Base-by-base conservation (phyloP, 1,140 invertebrate genomes). In the Hyposmocoma kahamanoa region DNA sequence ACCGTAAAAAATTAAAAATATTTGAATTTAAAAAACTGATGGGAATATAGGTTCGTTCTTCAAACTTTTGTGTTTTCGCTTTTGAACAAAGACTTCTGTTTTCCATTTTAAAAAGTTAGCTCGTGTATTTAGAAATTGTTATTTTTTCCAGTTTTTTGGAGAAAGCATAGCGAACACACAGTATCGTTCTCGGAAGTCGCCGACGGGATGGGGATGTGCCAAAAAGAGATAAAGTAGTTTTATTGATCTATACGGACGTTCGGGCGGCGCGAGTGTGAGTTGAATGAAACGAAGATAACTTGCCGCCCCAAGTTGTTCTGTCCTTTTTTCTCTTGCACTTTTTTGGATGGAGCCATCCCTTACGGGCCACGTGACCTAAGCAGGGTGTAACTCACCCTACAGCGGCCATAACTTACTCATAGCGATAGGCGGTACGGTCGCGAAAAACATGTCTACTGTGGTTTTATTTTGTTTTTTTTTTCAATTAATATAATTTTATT, bases 141-240 rank as follows among this genome's bases (percentile, higher is more conserved):
- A 17, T 3, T 36, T 36, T 56, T 64, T 52, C 55, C 50, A 58
- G 68, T 73, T 78, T 62, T 66, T 59, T 62, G 62, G 56, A 72
- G 69, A 81, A 82, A 81, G 72, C 67, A 50, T 59, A 47, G 55
- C 60, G 45, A 58, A 57, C n/a, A n/a, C n/a, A n/a, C n/a, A n/a
- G 67, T 72, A 73, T 72, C 71, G 70, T 82, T 80, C 67, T 76
- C 76, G 79, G 81, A 83, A 85, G 76, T 72, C 71, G 67, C 62
- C 69, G 74, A 75, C 74, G 75, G 72, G 70, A 82, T 78, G 74
- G 80, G 84, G 82, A 87, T 85, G 82, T 87, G 86, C 86, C 86
- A 87, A 87, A 87, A 87, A 87, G 84, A 87, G 84, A 87, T 87
- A 87, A 87, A 87, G 86, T 86, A 87, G 82, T 87, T 87, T 87